phyloP scores from a whole-genome alignment of 2,797 vertebrate species.

The Muscicapa comitata region DNA sequence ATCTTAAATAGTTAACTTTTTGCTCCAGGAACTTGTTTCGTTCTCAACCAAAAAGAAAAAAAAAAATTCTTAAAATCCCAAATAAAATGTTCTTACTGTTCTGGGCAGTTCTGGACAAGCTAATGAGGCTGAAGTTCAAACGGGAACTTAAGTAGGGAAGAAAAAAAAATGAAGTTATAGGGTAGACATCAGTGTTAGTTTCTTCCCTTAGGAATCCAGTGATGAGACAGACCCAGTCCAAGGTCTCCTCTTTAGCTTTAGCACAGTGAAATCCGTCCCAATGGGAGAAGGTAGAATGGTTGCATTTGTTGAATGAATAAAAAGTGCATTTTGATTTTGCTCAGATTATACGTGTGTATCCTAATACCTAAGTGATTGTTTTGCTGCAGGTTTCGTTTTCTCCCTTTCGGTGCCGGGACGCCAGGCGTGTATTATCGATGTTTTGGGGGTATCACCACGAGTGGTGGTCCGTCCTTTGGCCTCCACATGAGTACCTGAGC shows the following conservation, averaged over 20 bases:
- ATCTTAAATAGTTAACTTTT: constrained; percentile 7
- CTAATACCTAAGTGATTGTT: constrained; percentile 39
- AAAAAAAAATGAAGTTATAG: not conserved
- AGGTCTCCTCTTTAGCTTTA: constrained; percentile 59
- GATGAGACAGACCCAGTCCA: not conserved
- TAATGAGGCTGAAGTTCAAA: constrained; percentile 42
- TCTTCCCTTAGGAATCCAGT: constrained; percentile 43
- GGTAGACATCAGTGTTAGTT: constrained; percentile 19
- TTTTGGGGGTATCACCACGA: constrained; percentile 96
- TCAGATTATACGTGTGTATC: constrained; percentile 11
- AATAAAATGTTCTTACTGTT: constrained; percentile 29
- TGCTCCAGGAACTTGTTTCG: not conserved
- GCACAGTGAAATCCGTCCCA: constrained; percentile 90
- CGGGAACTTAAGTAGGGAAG: constrained; percentile 19
- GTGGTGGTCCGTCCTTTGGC: constrained; percentile 85
- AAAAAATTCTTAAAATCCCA: not conserved
- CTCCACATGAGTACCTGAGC: constrained; percentile 99
- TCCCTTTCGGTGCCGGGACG: constrained; percentile 11
- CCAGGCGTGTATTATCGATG: constrained; percentile 71
- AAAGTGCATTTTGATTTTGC: constrained; percentile 63
- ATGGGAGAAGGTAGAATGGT: constrained; percentile 88
- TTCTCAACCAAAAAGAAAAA: not conserved
- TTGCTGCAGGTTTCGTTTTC: not conserved
- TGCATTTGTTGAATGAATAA: constrained; percentile 78
- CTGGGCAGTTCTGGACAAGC: constrained; percentile 35